phyloP scores from a whole-genome alignment of 2,113 vertebrate genomes.

The Rhabdomys dilectus region DNA sequence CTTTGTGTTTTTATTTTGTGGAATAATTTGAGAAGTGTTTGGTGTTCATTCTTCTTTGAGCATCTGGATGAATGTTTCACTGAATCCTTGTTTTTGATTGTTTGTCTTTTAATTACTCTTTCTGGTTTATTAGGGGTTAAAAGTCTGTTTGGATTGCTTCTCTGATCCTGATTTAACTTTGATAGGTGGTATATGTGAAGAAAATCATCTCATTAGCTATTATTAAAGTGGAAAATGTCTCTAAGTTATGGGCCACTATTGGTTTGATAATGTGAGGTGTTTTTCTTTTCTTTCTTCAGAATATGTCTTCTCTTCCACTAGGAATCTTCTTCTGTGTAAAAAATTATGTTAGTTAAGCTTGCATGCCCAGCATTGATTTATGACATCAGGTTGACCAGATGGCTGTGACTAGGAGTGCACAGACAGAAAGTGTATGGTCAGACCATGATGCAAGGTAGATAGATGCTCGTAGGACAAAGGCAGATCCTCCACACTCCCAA shows the following conservation, averaged over 20 bases:
- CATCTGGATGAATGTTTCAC: neutral
- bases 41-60: neutral
- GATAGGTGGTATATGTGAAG: neutral
- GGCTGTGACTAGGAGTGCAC: too few relatives aligned
- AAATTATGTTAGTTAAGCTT: neutral
- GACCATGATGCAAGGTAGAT: neutral
- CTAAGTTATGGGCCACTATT: neutral
- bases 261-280: rapidly evolving
- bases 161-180: neutral
- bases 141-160: neutral
- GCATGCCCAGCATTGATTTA: neutral
- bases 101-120: neutral
- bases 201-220: neutral
- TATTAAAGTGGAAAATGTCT: neutral
- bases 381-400: rapidly evolving
- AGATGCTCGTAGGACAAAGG: neutral
- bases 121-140: neutral
- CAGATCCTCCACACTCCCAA: neutral
- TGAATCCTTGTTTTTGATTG: neutral
- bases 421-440: too few relatives aligned
- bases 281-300: neutral
- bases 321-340: neutral
- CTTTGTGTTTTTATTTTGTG: neutral
- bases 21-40: neutral
- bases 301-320: neutral